These are phyloP conservation scores for Anas acuta DNA, from an alignment of 2,797 vertebrate species.

Conservation along the genomic window DNA sequence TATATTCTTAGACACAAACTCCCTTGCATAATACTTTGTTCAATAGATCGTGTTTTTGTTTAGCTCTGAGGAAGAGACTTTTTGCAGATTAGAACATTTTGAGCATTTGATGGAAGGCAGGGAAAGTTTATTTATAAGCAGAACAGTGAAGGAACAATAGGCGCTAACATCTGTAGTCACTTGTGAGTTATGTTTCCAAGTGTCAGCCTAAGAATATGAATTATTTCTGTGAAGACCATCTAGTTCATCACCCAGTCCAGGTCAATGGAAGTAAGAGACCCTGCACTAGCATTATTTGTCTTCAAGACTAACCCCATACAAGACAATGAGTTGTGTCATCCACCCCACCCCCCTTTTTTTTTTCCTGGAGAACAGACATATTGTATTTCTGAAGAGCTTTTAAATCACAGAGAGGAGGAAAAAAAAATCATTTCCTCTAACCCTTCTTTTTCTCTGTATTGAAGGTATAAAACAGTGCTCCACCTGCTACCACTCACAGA, in stretches of 20 bases:
- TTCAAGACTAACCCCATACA: slow-evolving; percentile 46
- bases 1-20: slow-evolving; percentile 59
- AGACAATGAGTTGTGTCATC: background rate
- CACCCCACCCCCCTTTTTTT: background rate
- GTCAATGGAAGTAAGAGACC: slow-evolving; percentile 41
- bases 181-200: slow-evolving; percentile 52
- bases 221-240: slow-evolving; percentile 47
- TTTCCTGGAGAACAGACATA: slow-evolving; percentile 15
- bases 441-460: background rate
- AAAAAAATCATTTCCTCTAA: slow-evolving; percentile 10
- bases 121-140: slow-evolving; percentile 49
- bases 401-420: slow-evolving; percentile 8
- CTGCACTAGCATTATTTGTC: slow-evolving; percentile 44
- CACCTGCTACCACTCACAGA: slow-evolving; percentile 80
- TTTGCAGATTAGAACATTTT: slow-evolving; percentile 53
- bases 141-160: slow-evolving; percentile 40
- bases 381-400: slow-evolving; percentile 63
- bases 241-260: slow-evolving; percentile 30
- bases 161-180: slow-evolving; percentile 49
- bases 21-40: slow-evolving; percentile 67
- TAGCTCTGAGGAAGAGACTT: slow-evolving; percentile 18
- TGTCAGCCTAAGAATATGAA: slow-evolving; percentile 63
- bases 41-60: slow-evolving; percentile 55
- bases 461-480: slow-evolving; percentile 63
- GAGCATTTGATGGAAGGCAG: slow-evolving; percentile 48